These are phyloP conservation scores for Mesitornis unicolor DNA, from an alignment of 2,113 vertebrate species.

Conservation along the genomic window DNA sequence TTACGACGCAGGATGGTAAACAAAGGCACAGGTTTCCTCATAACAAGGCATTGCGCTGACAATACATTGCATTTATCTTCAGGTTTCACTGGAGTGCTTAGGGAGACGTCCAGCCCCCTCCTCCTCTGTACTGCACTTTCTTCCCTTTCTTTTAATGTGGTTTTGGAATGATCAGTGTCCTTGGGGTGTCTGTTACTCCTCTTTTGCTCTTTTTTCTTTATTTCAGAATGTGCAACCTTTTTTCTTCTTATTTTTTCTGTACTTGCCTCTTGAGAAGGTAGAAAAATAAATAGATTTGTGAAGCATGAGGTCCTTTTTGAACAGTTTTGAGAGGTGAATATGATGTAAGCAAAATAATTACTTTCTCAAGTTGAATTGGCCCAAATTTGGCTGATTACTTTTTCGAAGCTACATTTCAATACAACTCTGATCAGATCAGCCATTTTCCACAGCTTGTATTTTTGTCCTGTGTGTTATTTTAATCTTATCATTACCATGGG, in stretches of 20 bases:
- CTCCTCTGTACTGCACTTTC: fast-evolving
- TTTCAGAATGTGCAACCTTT: neutral
- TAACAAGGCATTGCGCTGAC: neutral
- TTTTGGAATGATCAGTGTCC: neutral
- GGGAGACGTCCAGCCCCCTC: neutral
- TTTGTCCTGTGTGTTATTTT: conserved; percentile 45
- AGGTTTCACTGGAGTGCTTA: neutral
- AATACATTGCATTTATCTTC: neutral
- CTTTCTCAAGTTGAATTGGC: neutral
- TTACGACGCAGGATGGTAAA: neutral
- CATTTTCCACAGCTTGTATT: neutral
- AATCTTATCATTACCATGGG: conserved; percentile 22
- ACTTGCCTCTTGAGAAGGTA: neutral
- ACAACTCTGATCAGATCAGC: neutral
- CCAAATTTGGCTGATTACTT: neutral
- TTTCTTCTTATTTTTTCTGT: neutral
- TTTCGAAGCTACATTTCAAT: conserved; percentile 18
- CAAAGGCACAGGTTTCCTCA: neutral
- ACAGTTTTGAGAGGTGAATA: neutral
- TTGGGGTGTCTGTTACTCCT: neutral
- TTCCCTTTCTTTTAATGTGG: neutral
- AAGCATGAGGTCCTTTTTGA: neutral
- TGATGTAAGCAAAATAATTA: neutral
- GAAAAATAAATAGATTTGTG: neutral
- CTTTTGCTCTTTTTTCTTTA: neutral